Evolutionary conservation across 2,113 vertebrate genomes (phyloP), one percentile per base, ranked within the genome.

Genomic region (Hiodon tergisus): DNA sequence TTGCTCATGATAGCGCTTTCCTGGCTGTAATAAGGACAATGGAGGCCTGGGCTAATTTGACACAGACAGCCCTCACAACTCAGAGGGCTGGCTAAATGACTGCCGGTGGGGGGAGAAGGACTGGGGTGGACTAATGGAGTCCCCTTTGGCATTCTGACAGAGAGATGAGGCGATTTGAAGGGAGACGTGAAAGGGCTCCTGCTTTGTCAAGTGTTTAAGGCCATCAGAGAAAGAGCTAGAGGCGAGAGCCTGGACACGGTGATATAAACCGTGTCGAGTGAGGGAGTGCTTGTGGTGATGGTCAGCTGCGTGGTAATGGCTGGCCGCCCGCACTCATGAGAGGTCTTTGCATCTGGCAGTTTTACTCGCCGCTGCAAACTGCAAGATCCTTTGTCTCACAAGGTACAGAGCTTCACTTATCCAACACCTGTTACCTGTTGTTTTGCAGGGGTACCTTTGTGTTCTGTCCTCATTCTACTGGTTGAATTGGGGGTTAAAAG

Each of bases 31-130:
- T 95, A 90, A 93, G 94, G 94, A 95, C 94, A 94, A 93, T 94
- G 89, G 94, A 94, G 94, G 93, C 93, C 91, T 85, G 86, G 93
- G 93, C 92, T 96, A 96, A 98, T 97, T 96, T 96, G 94, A 96
- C 92, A 94, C 93, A 94, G 95, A 94, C 93, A 94, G 92, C 92
- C 92, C 92, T 93, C 90, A 93, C 93, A 90, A 92, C 87, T 91
- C 90, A 88, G 89, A 94, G 86, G 92, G 87, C 90, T 89, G 84
- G 89, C 84, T 91, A 93, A 91, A 93, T 91, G 90, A 92, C 90
- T 92, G 92, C 88, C 93, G 91, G 92, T 88, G 89, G 90, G 89
- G 88, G 88, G 89, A 92, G 90, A 88, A 73, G 89, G 90, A 91
- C 87, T 90, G 88, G 90, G 91, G 90, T 80, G 89, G 93, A 90